phyloP scores from a whole-genome alignment of 1,140 invertebrate species.

The Drosophila repleta region DNA sequence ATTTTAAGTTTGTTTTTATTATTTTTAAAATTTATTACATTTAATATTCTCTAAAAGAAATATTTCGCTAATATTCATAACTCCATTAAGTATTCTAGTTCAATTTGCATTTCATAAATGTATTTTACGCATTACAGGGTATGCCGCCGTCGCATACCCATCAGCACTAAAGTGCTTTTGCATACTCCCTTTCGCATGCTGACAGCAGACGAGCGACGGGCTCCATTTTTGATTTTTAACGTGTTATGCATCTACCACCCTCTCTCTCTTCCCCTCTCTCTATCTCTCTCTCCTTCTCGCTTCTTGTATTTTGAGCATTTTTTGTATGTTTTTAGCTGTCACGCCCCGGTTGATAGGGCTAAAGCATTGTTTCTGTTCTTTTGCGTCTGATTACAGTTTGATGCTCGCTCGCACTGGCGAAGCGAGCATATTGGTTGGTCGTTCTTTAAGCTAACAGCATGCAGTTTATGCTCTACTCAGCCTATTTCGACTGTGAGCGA shows the following conservation, averaged over 20 bases:
- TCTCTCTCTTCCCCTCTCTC: not conserved
- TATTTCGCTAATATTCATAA: too few species aligned
- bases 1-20: not conserved
- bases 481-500: not conserved
- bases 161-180: not conserved
- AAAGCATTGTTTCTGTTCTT: not conserved
- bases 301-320: not conserved
- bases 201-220: not conserved
- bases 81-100: too few species aligned
- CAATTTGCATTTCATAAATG: too few species aligned
- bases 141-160: not conserved
- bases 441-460: too few species aligned
- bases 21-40: not conserved
- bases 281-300: too few species aligned
- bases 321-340: not conserved
- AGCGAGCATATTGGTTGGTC: too few species aligned
- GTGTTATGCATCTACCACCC: slow-evolving; percentile 17
- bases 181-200: not conserved
- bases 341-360: slow-evolving; percentile 1
- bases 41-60: too few species aligned
- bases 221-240: slow-evolving; percentile 12
- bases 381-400: not conserved
- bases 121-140: not conserved
- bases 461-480: too few species aligned
- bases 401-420: not conserved